Percentiles rank a stretch among this genome's conserved stretches.
These are phyloP conservation scores for Nebria brevicollis DNA, from an alignment of 2,888 invertebrate species.

Conservation along the genomic window DNA sequence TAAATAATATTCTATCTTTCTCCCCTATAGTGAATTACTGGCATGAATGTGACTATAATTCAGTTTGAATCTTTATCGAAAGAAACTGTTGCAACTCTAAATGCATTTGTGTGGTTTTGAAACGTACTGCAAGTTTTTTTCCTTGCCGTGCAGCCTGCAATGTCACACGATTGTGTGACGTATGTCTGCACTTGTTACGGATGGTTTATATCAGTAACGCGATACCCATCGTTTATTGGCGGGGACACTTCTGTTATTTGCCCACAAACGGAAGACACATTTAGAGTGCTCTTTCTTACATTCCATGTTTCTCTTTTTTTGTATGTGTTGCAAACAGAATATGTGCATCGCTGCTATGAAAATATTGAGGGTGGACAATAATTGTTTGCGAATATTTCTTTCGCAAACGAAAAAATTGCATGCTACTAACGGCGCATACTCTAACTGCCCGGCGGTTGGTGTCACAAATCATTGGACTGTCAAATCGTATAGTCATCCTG, in stretches of 20 bases:
- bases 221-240: constrained; percentile 40
- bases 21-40: too few species aligned
- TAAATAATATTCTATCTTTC: not conserved
- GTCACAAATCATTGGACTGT: too few species aligned
- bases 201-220: not conserved
- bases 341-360: constrained; percentile 6
- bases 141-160: not conserved
- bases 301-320: constrained; percentile 32
- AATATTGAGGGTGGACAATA: not conserved
- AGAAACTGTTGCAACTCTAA: constrained; percentile 36
- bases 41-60: not conserved
- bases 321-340: not conserved
- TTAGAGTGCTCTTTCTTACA: constrained; percentile 38
- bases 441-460: too few species aligned
- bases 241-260: constrained; percentile 34
- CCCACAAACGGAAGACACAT: constrained; percentile 39
- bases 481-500: too few species aligned
- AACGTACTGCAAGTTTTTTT: constrained; percentile 31
- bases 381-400: not conserved
- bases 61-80: constrained; percentile 21
- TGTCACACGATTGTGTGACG: not conserved
- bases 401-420: constrained; percentile 11
- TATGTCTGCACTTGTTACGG: not conserved
- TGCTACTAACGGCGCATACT: too few species aligned
- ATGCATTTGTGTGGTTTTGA: constrained; percentile 45